A percentile compares a stretch with the other conserved stretches of the same genome.
phyloP scores from a whole-genome alignment of 2,797 vertebrate genomes.

The Stomatorhinus walkeri region DNA sequence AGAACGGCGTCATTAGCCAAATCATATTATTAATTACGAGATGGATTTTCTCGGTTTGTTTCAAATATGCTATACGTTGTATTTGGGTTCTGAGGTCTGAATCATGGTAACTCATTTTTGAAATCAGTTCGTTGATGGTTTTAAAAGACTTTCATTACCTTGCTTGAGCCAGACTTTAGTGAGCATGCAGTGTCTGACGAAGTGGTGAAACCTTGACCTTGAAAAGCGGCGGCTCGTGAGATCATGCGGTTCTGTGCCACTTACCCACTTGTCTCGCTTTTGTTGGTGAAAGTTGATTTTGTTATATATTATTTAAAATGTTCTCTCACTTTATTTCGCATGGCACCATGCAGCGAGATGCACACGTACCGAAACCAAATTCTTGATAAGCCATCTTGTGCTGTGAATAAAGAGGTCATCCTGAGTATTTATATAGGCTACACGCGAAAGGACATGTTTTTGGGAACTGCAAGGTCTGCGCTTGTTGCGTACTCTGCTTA shows the following conservation, averaged over 20 bases:
- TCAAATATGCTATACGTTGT: not conserved
- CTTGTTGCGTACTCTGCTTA: not conserved
- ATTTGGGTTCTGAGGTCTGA: not conserved
- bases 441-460: not conserved
- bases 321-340: not conserved
- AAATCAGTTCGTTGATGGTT: not conserved
- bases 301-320: not conserved
- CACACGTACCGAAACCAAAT: not conserved
- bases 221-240: not conserved
- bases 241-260: not conserved
- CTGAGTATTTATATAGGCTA: not conserved
- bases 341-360: not conserved
- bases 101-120: not conserved
- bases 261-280: not conserved
- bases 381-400: not conserved
- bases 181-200: not conserved
- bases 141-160: not conserved
- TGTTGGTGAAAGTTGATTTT: not conserved
- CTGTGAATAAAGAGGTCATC: not conserved
- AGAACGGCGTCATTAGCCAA: not conserved
- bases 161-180: not conserved
- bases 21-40: not conserved
- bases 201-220: not conserved
- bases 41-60: not conserved
- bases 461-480: not conserved